Base-by-base conservation (phyloP, 2,113 vertebrate species). In the Toxostoma redivivum region DNA sequence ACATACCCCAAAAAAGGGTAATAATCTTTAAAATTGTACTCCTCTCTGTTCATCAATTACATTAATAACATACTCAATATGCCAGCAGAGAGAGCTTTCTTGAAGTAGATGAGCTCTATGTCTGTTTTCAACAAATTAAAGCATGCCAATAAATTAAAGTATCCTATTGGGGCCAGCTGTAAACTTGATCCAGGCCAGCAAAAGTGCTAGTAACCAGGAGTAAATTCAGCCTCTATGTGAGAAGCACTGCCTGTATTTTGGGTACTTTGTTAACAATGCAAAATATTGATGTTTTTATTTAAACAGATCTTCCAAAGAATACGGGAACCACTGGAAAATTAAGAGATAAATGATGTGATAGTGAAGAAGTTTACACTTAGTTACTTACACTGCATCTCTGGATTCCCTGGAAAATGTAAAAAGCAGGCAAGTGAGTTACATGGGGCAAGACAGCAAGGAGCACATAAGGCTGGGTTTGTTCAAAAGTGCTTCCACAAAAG, bases 391-490 rank as follows among this genome's bases (percentile, higher is more conserved):
- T 61, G 74, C 94, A 88, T 64, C 78, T 80, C 81, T 9, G 40
- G 57, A 76, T 85, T 93, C 88, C 54, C 56, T 84, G 80, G 74
- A 79, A 96, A 95, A 96, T 84, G 45, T 90, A 94, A 82, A 95
- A 92, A 92, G 86, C 91, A 96, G 86, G 51, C 67, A 91, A 77
- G 44, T 56, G 84, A 81, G 69, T 77, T 91, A 58, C 89, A 88
- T 37, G 48, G 69, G 47, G 77, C 79, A 95, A 87, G 81, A 90
- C 47, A 73, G 51, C 87, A 81, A 94, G 67, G 53, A 92, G 72
- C 42, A 53, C 54, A 90, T 94, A 95, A 96, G 93, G 84, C 92
- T 93, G 79, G 50, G 45, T 90, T 92, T 93, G 89, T 95, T 97
- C 78, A 94, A 57, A 95, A 92, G 80, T 74, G 69, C 85, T 73